phyloP scores from a whole-genome alignment of 2,888 invertebrate species.

The Acanthosepion esculentum region DNA sequence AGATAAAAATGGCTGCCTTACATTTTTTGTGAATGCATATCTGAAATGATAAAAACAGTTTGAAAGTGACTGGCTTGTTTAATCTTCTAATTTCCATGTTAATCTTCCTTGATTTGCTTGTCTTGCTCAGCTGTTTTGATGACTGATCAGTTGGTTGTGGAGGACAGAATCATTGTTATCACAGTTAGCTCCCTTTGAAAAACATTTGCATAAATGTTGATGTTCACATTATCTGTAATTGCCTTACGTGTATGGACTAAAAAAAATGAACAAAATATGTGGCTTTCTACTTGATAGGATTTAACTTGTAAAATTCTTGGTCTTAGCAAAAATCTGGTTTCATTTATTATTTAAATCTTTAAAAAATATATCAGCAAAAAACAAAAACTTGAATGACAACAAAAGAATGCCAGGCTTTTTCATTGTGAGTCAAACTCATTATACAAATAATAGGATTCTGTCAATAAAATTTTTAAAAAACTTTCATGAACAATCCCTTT shows the following conservation, averaged over 20 bases:
- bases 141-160: not conserved
- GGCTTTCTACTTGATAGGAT: not conserved
- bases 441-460: too few relatives aligned
- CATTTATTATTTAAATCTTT: not conserved
- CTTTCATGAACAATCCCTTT: too few relatives aligned
- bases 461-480: too few relatives aligned
- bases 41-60: not conserved
- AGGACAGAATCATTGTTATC: not conserved
- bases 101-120: not conserved
- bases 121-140: not conserved
- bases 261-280: not conserved
- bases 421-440: too few relatives aligned
- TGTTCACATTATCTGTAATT: not conserved
- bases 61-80: not conserved
- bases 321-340: not conserved
- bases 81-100: not conserved
- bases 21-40: not conserved
- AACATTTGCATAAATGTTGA: not conserved
- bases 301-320: not conserved
- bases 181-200: not conserved
- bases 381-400: too few relatives aligned
- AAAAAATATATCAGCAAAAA: too few relatives aligned
- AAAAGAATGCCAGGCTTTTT: too few relatives aligned
- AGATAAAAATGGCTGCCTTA: not conserved
- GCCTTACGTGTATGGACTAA: not conserved